A percentile compares a stretch with the other conserved stretches of the same genome.
These are phyloP conservation scores for Dasysyrphus albostriatus DNA, from an alignment of 2,888 invertebrate genomes.

Conservation along the genomic window DNA sequence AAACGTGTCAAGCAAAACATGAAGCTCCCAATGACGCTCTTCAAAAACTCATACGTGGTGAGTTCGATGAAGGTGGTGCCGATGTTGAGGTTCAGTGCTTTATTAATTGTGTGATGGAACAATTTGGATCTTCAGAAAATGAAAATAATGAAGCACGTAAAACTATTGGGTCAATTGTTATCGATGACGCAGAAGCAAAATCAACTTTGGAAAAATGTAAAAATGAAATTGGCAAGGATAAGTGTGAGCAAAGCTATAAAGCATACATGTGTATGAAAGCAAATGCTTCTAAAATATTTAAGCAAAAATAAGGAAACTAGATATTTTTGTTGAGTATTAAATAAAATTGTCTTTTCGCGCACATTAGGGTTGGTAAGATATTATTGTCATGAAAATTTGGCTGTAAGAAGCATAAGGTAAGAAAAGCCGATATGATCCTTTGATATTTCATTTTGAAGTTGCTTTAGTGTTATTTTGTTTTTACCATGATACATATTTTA, in stretches of 20 bases:
- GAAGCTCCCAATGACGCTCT: background rate
- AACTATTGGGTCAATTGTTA: background rate
- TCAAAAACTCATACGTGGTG: background rate
- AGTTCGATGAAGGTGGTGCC: background rate
- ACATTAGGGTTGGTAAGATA: too few relatives aligned
- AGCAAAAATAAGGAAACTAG: too few relatives aligned
- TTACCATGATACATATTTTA: too few relatives aligned
- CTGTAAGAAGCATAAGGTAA: too few relatives aligned
- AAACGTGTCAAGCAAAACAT: background rate
- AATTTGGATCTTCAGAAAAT: background rate
- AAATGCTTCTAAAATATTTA: background rate
- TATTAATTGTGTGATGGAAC: background rate
- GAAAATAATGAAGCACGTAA: background rate
- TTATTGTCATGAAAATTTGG: too few relatives aligned
- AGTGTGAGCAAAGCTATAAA: background rate
- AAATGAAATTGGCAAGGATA: background rate
- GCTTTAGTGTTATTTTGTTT: too few relatives aligned
- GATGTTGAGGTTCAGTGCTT: background rate
- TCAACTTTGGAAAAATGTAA: background rate
- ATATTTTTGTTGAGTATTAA: too few relatives aligned
- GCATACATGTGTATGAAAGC: background rate
- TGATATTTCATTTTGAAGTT: too few relatives aligned
- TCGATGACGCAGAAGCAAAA: background rate
- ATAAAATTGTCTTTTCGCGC: too few relatives aligned
- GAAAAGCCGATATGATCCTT: too few relatives aligned